Conservation (phyloP, 2,888 invertebrate species). For the Phyllotreta cruciferae region DNA sequence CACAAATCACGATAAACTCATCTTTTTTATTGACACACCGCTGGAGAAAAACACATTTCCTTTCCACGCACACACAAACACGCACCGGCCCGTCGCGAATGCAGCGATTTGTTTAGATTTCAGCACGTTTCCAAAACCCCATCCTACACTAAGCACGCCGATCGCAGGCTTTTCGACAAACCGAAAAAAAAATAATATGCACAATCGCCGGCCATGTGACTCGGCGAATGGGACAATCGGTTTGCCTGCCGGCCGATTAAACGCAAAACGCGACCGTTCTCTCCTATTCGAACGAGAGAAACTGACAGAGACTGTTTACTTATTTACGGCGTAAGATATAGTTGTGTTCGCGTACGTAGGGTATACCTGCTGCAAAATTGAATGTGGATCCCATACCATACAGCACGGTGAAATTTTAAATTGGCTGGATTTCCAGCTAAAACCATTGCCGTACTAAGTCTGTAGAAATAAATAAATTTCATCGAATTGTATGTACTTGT, state of each 20-base stretch:
- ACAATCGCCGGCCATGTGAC: conserved; percentile 43
- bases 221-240: conserved; percentile 40
- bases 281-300: conserved; percentile 18
- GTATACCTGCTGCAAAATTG: conserved; percentile 22
- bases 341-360: conserved; percentile 8
- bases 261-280: too few species aligned
- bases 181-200: conserved; percentile 44
- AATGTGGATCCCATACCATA: conserved; percentile 2
- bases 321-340: conserved; percentile 30
- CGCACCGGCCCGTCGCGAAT: background rate
- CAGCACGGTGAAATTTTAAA: conserved; percentile 33
- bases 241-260: too few species aligned
- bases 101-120: background rate
- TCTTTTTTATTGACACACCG: conserved; percentile 6
- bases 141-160: background rate
- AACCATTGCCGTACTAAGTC: conserved; percentile 3
- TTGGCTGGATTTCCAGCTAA: conserved; percentile 32
- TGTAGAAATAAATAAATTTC: background rate
- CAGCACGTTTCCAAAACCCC: background rate
- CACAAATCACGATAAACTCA: conserved; percentile 9
- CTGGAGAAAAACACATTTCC: background rate
- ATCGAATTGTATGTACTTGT: background rate
- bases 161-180: conserved; percentile 47
- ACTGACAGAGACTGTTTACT: conserved; percentile 29
- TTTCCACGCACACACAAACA: background rate